Percentiles rank a stretch among this genome's conserved stretches.
Conservation (phyloP, 2,113 vertebrate genomes). For the Syngnathoides biaculeatus region DNA sequence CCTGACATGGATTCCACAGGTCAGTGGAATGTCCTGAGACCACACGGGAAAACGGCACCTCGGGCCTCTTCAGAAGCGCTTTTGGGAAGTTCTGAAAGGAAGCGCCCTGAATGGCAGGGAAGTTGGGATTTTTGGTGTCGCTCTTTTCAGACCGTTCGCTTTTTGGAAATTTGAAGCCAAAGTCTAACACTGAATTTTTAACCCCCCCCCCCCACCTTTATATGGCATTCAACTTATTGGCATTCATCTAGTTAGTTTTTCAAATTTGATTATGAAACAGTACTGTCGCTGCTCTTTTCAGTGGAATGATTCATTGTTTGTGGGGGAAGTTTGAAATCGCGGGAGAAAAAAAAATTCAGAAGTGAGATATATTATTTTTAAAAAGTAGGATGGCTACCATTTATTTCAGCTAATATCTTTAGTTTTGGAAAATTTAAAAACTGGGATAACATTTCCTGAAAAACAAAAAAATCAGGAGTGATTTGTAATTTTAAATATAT, state of each 20-base stretch:
- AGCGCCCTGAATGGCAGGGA: not conserved
- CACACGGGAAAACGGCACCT: conserved; percentile 13
- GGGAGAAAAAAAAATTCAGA: too few relatives aligned
- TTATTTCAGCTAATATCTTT: not conserved
- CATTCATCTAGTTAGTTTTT: not conserved
- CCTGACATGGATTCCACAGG: conserved; percentile 99
- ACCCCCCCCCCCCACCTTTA: not conserved
- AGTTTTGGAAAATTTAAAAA: not conserved
- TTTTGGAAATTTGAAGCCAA: not conserved
- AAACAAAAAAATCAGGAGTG: too few relatives aligned
- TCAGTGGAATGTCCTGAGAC: conserved; percentile 70
- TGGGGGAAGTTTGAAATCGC: too few relatives aligned
- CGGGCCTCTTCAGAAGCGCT: not conserved
- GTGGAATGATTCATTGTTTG: too few relatives aligned
- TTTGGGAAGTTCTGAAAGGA: not conserved
- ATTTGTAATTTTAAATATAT: too few relatives aligned
- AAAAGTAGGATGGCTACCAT: too few relatives aligned
- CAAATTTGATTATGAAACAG: not conserved
- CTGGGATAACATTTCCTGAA: too few relatives aligned
- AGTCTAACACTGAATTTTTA: not conserved
- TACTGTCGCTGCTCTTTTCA: too few relatives aligned
- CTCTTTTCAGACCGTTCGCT: not conserved
- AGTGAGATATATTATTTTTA: too few relatives aligned
- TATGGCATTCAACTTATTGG: not conserved
- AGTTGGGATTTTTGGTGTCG: not conserved